These are phyloP conservation scores for Brevimyrus niger DNA, from an alignment of 2,113 vertebrate species.

Conservation along the genomic window DNA sequence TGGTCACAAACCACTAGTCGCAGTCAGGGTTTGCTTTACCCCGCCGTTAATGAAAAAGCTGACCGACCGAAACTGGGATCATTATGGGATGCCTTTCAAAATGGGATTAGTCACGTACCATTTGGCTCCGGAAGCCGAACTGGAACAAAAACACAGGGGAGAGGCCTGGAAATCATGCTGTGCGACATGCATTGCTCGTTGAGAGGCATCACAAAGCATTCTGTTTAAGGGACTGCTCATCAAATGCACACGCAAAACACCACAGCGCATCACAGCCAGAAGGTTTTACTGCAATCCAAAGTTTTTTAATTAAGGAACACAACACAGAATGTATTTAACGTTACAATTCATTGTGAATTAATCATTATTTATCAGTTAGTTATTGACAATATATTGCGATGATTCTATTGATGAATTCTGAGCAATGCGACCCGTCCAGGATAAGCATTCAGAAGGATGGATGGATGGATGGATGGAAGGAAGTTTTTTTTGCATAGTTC, in stretches of 20 bases:
- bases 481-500: not conserved
- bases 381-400: not conserved
- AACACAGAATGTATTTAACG: not conserved
- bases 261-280: not conserved
- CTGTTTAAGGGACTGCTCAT: not conserved
- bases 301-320: not conserved
- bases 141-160: slow-evolving; percentile 4
- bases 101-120: slow-evolving; percentile 1
- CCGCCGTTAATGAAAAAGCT: slow-evolving; percentile 3
- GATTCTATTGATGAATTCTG: not conserved
- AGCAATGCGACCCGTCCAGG: not conserved
- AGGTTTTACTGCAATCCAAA: not conserved
- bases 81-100: slow-evolving; percentile 5
- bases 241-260: not conserved
- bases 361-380: not conserved
- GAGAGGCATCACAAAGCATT: not conserved
- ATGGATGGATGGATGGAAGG: not conserved
- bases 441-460: not conserved
- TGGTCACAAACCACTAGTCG: not conserved
- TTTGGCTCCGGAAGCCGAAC: not conserved
- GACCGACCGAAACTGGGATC: not conserved
- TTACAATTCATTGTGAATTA: not conserved
- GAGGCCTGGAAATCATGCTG: not conserved
- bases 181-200: not conserved
- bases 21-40: slow-evolving; percentile 2